Percentiles rank a stretch among this genome's conserved stretches.
phyloP scores from a whole-genome alignment of 2,888 invertebrate species.

The Diarsia mendica region DNA sequence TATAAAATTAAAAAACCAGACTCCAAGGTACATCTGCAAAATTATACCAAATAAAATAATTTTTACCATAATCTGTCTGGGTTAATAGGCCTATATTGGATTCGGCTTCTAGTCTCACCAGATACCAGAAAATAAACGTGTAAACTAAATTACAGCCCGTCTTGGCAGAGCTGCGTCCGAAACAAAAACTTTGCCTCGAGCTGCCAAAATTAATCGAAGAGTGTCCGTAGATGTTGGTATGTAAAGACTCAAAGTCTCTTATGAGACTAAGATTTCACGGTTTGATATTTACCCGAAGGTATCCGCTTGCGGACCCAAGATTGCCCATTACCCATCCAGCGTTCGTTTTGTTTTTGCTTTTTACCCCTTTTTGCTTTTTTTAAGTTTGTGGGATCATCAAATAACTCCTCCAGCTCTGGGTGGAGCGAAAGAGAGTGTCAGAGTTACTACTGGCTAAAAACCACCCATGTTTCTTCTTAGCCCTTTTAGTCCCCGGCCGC shows the following conservation, averaged over 20 bases:
- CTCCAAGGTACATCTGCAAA: neutral
- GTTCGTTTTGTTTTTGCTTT: no score
- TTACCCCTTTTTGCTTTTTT: no score
- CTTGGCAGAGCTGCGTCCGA: constrained; percentile 81
- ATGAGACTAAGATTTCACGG: neutral
- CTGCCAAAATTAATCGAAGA: constrained; percentile 78
- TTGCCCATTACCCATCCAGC: no score
- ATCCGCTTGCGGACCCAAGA: neutral
- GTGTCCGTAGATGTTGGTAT: constrained; percentile 82
- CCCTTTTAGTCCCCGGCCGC: no score
- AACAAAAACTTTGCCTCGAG: constrained; percentile 72
- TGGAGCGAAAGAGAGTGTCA: no score
- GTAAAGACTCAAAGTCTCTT: constrained; percentile 31
- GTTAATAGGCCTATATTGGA: neutral
- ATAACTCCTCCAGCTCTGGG: no score
- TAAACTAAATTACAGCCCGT: constrained; percentile 73
- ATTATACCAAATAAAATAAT: neutral
- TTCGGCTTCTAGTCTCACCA: neutral
- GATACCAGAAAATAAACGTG: neutral
- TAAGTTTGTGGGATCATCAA: no score
- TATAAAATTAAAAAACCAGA: neutral
- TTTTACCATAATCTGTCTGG: no score
- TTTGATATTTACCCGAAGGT: neutral
- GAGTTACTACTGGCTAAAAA: no score
- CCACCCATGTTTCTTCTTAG: no score